Evolutionary conservation across 2,113 vertebrate genomes (phyloP), one percentile per base, ranked within the genome.

Genomic region (Carollia perspicillata): DNA sequence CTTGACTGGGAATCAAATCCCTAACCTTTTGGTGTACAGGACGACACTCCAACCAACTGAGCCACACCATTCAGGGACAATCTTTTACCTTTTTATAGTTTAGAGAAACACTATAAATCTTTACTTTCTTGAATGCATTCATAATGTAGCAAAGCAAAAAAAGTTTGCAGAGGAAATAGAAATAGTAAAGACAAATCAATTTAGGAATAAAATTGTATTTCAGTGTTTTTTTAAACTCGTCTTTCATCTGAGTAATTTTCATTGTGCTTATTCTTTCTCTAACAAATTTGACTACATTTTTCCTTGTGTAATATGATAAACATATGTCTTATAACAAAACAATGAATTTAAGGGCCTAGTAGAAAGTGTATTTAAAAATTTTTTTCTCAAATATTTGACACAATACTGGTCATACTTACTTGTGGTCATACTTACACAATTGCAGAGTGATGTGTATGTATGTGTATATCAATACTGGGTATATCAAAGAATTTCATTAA

Each of bases 161-260:
- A n/a, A 77, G 5, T 80, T 83, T 58, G 3, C 42, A 55, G 33
- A n/a, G 12, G 17, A 63, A 84, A 84, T 30, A 74, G 53, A 30
- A 47, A 68, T 7, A 66, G 6, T 42, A 71, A 78, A 88, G 44
- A 60, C 14, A 88, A 53, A 18, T 94, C 60, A 68, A 44, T 77
- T 53, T 84, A 77, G 30, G 20, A 95, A 77, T 75, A 72, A 80
- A 81, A 81, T 65, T 71, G 1, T 14, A 91, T 30, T 86, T 92
- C 30, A 78, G 6, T 87, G 2, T 83, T 84, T n/a, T 92, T 92
- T 26, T 2, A 3, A 60, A 23, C 68, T 93, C 58, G 51, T 84
- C 23, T 80, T 92, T 13, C 30, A 60, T 18, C 78, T 94, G 30
- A 28, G 26, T 75, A 94, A 85, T 94, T 92, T 92, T 84, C 33